Conservation (phyloP, 2,888 invertebrate genomes). For the Trichogramma evanescens region DNA sequence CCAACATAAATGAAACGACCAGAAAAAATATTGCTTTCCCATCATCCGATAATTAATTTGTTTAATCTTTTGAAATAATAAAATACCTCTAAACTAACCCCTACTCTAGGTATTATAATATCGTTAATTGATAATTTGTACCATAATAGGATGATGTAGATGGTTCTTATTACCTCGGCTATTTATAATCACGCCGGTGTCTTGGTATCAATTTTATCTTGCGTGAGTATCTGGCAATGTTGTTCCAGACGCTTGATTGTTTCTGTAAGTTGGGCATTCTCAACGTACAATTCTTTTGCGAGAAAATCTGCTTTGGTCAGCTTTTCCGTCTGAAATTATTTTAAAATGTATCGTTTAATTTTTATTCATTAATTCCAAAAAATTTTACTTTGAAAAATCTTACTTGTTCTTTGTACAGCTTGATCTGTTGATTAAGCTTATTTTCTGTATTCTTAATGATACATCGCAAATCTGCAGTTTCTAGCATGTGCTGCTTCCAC, state of each 20-base stretch:
- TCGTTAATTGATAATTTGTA: background rate
- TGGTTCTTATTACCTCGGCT: background rate
- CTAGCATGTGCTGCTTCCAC: slow-evolving; percentile 53
- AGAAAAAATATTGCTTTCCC: background rate
- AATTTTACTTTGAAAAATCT: background rate
- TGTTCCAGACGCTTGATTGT: slow-evolving; percentile 56
- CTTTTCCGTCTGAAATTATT: slow-evolving; percentile 54
- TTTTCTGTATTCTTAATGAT: slow-evolving; percentile 52
- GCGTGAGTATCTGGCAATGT: slow-evolving; percentile 50
- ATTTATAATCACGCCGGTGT: slow-evolving; percentile 10
- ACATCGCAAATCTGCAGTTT: slow-evolving; percentile 51
- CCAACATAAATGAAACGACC: background rate
- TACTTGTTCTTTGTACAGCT: slow-evolving; percentile 52
- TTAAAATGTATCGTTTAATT: background rate
- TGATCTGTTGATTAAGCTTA: slow-evolving; percentile 52
- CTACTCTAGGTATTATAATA: slow-evolving; percentile 8
- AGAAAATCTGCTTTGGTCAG: slow-evolving; percentile 67
- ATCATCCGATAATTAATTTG: background rate
- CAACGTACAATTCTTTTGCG: slow-evolving; percentile 76
- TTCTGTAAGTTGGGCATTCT: slow-evolving; percentile 72
- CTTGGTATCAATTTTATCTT: slow-evolving; percentile 41
- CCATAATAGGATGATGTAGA: background rate
- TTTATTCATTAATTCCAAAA: background rate
- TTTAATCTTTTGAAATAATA: background rate
- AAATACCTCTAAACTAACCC: slow-evolving; percentile 9